Evolutionary conservation across 2,888 invertebrate species (phyloP), one percentile per base, ranked within the genome.

Genomic region (Spilosoma lubricipeda): DNA sequence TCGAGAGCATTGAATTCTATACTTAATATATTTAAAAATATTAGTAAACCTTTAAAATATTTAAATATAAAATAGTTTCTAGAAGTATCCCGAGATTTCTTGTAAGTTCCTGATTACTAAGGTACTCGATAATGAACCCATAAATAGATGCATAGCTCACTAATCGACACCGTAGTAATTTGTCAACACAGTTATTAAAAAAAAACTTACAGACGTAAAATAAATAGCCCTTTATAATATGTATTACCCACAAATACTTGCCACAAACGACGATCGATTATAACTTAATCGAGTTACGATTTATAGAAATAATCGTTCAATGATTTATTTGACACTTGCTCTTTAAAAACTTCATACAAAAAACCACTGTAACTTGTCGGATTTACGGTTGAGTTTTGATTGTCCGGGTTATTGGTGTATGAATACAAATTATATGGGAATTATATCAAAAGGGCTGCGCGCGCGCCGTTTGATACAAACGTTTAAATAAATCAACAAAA

Each of bases 401-500:
- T 82, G 48, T 77, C 18, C n/a, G 11, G 18, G 8, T 20, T 9
- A 52, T 75, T 82, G 80, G 77, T 88, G 90, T 90, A 89, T 87
- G 88, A 88, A 87, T 91, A 94, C 93, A 94, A 95, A 93, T 95
- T 94, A 92, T 94, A 92, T 91, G 91, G 90, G 89, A 89, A 91
- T 91, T 90, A 88, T 93, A 94, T 94, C 92, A 94, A 94, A 48
- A 94, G 93, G 86, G 86, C 87, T 87, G 91, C 82, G 90, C 90
- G 87, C 89, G 90, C 93, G 91, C 90, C 89, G 92, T 92, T 91
- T 92, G 92, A 91, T 92, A 92, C 90, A 88, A 89, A 91, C 90
- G 90, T 92, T 92, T 93, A 93, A 93, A 95, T 95, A 95, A 95
- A 95, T 95, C 95, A 95, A 94, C 94, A 93, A 94, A 94, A 95